Evolutionary conservation across 2,797 vertebrate genomes (phyloP).

Genomic region (Acestrorhynchus altus): DNA sequence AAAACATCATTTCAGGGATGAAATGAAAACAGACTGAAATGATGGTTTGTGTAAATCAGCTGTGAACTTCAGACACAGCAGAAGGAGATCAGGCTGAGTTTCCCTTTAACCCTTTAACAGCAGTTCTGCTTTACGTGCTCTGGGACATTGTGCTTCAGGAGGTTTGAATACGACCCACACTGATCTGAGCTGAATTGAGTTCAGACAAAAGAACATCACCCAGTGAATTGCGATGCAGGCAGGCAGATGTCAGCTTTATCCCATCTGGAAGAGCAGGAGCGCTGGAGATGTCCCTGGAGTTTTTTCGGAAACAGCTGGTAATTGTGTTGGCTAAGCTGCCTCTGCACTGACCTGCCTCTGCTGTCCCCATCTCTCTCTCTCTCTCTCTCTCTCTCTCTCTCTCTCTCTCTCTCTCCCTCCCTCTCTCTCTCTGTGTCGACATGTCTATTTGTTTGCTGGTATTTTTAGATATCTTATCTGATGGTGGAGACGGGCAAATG

Average conservation of each 20-base stretch:
- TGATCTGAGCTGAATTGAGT: background rate
- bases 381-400: slow-evolving; percentile 22
- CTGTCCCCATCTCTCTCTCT: slow-evolving; percentile 13
- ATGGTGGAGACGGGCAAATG: slow-evolving; percentile 45
- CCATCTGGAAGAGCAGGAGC: slow-evolving; percentile 16
- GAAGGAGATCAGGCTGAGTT: too few species aligned
- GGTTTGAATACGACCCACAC: background rate
- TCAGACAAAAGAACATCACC: background rate
- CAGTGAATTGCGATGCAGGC: background rate
- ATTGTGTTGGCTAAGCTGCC: slow-evolving; percentile 45
- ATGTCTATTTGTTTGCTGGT: slow-evolving; percentile 54
- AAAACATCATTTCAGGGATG: too few species aligned
- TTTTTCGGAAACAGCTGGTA: slow-evolving; percentile 40
- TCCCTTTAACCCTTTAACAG: too few species aligned
- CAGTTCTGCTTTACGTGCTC: too few species aligned
- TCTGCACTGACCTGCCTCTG: slow-evolving; percentile 25
- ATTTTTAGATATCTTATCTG: slow-evolving; percentile 59
- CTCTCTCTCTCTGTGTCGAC: slow-evolving; percentile 15
- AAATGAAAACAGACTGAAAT: too few species aligned
- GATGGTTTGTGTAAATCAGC: too few species aligned
- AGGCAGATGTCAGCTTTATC: background rate
- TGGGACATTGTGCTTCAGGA: too few species aligned
- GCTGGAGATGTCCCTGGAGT: slow-evolving; percentile 14
- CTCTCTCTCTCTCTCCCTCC: background rate
- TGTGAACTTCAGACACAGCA: too few species aligned